Base-by-base conservation (phyloP, 2,888 invertebrate genomes). In the Tanytarsus gracilentus region DNA sequence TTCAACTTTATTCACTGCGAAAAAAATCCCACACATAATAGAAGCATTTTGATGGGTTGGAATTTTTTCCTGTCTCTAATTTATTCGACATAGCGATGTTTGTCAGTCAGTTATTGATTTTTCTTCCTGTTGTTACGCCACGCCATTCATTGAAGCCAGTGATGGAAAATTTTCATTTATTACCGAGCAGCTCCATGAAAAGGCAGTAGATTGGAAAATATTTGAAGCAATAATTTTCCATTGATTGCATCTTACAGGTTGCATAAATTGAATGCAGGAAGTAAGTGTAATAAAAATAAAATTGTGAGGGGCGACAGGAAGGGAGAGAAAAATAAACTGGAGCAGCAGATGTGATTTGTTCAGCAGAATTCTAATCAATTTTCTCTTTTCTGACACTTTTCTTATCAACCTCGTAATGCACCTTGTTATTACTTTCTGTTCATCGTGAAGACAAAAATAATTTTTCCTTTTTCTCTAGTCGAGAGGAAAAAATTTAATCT, bases 201-300 rank as follows among this genome's bases (percentile, higher is more conserved):
- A 44, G 44, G 44, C 44, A 44, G 44, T 44, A 44, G 44, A 44
- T 44, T 18, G 44, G 44, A 44, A 44, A 44, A 44, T 44, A 44
- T 44, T 44, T 44, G 40, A 44, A 44, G 44, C 44, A 44, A 44
- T 44, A 44, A 44, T 44, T 44, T 44, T 44, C 44, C 44, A 44
- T 44, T 44, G 44, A 44, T 44, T 44, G 44, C 44, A 44, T 44
- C 18, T 23, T 44, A 23, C 11, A 6, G 23, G 8, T 44, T 18
- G 44, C 44, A 44, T 23, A 23, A 23, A 23, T 44, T 44, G 44
- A 18, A 44, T 44, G 44, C 21, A 7, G 44, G 23, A 44, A 44
- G 14, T n/a, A n/a, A 21, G 18, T n/a, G 16, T 9, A 6, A 11
- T 7, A 21, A 44, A 44, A 44, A 39, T 16, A 3, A n/a, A 4